Base-by-base conservation (phyloP, 2,888 invertebrate genomes). In the Halocaridina rubra region DNA sequence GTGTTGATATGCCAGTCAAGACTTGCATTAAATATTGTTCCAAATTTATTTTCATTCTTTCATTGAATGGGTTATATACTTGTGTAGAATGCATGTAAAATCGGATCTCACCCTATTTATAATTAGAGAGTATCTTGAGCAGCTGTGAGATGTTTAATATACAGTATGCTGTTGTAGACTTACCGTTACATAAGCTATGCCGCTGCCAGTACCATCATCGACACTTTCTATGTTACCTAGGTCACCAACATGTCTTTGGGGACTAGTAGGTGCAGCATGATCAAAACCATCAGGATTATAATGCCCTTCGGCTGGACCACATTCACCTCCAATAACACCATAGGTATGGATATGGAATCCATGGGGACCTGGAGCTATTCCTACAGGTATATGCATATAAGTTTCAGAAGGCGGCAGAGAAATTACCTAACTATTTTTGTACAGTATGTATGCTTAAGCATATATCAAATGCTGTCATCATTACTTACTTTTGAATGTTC, bases 171-270 rank as follows among this genome's bases (percentile, higher is more conserved):
- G n/a, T n/a, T n/a, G n/a, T n/a, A n/a, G 27, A 81, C 81, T 81
- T 61, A 81, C 81, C 1, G 19, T 53, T n/a, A 81, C 53, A 24
- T 19, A n/a, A 24, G 81, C 22, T 39, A 95, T 93, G 32, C 93
- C 91, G 24, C 95, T 92, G 90, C 94, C 94, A 16, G 67, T 30
- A 16, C 22, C 19, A 5, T 93, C 92, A 2, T 89, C 90, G 22
- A 92, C 92, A 22, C 95, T 94, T 88, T 93, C 93, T 64, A 97
- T 93, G 90, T 97, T 97, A 81, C 98, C 98, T 86, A 98, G 93
- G 91, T 98, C 98, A 0, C 98, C 98, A 67, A 95, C 94, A 91
- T 98, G 98, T 86, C 98, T 94, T 5, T 93, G 10, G 0, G 90
- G 90, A 85, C 95, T 94, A 32, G 91, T 91, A 0, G 98, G 98